These are phyloP conservation scores for Acholoe squamosa DNA, from an alignment of 2,888 invertebrate genomes.

Conservation along the genomic window DNA sequence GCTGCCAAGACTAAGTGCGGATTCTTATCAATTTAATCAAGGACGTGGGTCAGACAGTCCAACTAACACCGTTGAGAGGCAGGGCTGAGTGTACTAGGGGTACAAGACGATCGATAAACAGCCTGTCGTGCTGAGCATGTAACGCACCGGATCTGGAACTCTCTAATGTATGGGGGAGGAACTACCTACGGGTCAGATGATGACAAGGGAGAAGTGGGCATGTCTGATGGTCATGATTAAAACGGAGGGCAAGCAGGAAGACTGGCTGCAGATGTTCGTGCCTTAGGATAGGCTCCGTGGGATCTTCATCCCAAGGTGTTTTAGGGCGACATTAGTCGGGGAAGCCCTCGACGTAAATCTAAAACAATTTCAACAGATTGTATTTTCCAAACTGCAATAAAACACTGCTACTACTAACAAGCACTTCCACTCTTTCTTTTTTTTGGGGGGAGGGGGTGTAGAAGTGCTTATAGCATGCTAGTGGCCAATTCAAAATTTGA, in stretches of 20 bases:
- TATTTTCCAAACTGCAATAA: too few species aligned
- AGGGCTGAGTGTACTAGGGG: background rate
- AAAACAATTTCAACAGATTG: too few species aligned
- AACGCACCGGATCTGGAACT: slow-evolving; percentile 13
- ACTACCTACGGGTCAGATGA: slow-evolving; percentile 12
- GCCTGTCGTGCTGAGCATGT: background rate
- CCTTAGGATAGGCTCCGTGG: too few species aligned
- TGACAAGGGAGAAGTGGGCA: slow-evolving; percentile 47
- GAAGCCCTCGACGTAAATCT: too few species aligned
- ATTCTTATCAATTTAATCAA: background rate
- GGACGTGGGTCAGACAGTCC: background rate
- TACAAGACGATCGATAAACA: slow-evolving; percentile 22
- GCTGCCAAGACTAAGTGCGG: too few species aligned
- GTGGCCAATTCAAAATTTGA: too few species aligned
- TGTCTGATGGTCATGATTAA: background rate
- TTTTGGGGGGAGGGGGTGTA: too few species aligned
- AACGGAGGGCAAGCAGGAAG: background rate
- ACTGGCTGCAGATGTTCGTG: background rate
- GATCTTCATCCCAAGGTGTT: too few species aligned
- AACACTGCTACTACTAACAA: too few species aligned
- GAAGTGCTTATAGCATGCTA: too few species aligned
- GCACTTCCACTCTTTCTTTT: too few species aligned
- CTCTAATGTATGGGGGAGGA: slow-evolving; percentile 29
- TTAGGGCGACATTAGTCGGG: too few species aligned
- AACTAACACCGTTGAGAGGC: background rate